Percentiles rank a stretch among this genome's conserved stretches.
Conservation (phyloP, 2,888 invertebrate species). For the Clusia tigrina region DNA sequence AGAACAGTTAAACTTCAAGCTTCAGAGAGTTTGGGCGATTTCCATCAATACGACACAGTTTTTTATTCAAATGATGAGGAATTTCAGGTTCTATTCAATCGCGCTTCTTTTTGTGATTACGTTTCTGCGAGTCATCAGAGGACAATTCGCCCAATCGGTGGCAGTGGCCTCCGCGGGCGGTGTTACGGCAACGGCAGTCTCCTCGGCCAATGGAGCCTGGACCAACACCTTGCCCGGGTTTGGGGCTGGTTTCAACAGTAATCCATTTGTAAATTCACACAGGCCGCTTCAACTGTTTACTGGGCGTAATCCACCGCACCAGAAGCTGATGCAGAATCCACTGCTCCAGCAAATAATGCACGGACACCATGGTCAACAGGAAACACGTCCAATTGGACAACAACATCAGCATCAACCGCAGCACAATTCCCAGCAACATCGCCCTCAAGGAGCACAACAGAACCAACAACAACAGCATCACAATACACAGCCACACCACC, state of each 20-base stretch:
- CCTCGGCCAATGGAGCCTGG: too few species aligned
- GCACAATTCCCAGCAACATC: slow-evolving; percentile 7
- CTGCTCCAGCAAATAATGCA: background rate
- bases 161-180: slow-evolving; percentile 42
- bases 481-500: background rate
- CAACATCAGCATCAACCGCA: too few species aligned
- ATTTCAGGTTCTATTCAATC: background rate
- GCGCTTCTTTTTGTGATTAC: background rate
- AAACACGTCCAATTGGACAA: too few species aligned
- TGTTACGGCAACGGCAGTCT: slow-evolving; percentile 31
- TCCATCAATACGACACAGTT: background rate
- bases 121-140: background rate
- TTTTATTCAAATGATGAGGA: background rate
- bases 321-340: background rate
- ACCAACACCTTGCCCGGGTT: slow-evolving; percentile 33
- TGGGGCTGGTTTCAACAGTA: slow-evolving; percentile 17
- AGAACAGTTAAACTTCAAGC: background rate
- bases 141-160: background rate
- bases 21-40: background rate
- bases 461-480: background rate
- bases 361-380: background rate
- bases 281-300: background rate
- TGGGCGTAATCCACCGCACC: slow-evolving; percentile 3
- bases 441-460: slow-evolving; percentile 17
- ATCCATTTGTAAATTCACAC: background rate